Percentiles rank a stretch among this genome's conserved stretches.
phyloP scores from a whole-genome alignment of 2,888 invertebrate genomes.

The Ophion ellenae region DNA sequence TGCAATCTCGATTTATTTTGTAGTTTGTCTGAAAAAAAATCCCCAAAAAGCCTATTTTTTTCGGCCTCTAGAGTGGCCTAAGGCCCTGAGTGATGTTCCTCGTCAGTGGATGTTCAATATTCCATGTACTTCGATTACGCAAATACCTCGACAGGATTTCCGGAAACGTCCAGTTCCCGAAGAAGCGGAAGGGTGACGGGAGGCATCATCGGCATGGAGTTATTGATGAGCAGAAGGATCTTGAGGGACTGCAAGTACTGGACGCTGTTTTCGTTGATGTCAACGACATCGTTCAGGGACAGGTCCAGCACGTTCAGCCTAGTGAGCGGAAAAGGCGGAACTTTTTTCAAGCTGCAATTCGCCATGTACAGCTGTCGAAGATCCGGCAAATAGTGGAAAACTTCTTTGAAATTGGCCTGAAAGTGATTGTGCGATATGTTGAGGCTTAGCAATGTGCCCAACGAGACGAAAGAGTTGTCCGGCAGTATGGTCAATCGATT shows the following conservation, averaged over 20 bases:
- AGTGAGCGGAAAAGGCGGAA: constrained; percentile 91
- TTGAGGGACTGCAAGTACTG: constrained; percentile 90
- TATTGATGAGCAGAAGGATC: constrained; percentile 90
- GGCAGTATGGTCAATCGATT: constrained; percentile 94
- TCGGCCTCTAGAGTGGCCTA: too few species aligned
- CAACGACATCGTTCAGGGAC: constrained; percentile 90
- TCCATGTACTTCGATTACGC: too few species aligned
- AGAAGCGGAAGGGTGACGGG: constrained; percentile 89
- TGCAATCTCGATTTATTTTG: too few species aligned
- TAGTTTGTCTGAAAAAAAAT: too few species aligned
- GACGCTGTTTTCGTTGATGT: constrained; percentile 89
- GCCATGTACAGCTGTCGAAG: constrained; percentile 91
- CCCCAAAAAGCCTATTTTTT: too few species aligned
- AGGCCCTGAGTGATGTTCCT: too few species aligned
- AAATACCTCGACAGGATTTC: constrained; percentile 90
- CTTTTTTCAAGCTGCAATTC: constrained; percentile 90
- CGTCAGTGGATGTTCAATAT: not conserved
- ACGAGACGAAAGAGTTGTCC: constrained; percentile 94
- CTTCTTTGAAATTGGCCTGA: constrained; percentile 91
- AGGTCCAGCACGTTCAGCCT: constrained; percentile 92
- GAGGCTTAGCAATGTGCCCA: constrained; percentile 90
- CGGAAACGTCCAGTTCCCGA: constrained; percentile 91
- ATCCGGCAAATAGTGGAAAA: constrained; percentile 93
- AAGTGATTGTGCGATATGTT: constrained; percentile 92
- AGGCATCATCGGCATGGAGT: constrained; percentile 90